Evolutionary conservation across 2,113 vertebrate species (phyloP).

Genomic region (Anolis sagrei): DNA sequence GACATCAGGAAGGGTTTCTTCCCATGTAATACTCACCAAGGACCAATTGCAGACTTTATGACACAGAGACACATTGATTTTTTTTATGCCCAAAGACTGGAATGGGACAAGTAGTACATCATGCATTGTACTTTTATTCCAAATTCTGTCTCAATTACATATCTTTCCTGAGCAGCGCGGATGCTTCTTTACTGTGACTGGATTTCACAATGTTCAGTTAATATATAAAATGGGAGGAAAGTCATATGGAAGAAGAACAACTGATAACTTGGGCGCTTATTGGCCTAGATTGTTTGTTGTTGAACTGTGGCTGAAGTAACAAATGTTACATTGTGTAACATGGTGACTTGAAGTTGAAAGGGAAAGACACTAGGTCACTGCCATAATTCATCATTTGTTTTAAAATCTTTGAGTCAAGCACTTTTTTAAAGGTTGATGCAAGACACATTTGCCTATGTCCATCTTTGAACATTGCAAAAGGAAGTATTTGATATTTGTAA

Average conservation of each 20-base stretch:
- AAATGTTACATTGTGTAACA: conserved; percentile 64
- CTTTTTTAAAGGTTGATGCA: no score
- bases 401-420: not conserved
- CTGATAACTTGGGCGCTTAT: no score
- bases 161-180: not conserved
- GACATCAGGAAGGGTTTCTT: not conserved
- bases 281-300: not conserved
- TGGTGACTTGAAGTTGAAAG: not conserved
- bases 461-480: no score
- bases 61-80: no score
- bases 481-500: no score
- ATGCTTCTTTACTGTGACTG: not conserved
- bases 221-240: not conserved
- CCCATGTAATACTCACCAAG: not conserved
- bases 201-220: not conserved
- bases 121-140: not conserved
- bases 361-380: no score
- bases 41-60: not conserved
- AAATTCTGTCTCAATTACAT: not conserved
- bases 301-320: conserved; percentile 59
- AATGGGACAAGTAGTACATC: no score
- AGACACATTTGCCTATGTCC: no score
- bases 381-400: not conserved
- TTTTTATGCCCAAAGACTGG: not conserved
- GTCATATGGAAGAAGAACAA: no score